Conservation (phyloP, 2,797 vertebrate species). For the Danio jaintianensis region DNA sequence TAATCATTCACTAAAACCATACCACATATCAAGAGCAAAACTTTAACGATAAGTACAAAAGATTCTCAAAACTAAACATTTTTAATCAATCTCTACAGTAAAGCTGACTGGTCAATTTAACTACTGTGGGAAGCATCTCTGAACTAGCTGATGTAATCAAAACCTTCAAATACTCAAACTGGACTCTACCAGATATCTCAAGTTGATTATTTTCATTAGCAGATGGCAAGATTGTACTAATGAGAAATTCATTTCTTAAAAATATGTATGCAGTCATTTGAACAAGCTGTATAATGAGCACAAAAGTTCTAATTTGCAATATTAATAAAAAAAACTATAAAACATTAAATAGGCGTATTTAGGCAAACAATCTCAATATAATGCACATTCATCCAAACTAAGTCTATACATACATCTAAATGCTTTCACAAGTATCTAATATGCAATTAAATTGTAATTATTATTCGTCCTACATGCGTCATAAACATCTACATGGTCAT, state of each 20-base stretch:
- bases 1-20: not conserved
- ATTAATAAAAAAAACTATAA: not conserved
- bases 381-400: not conserved
- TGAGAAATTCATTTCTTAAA: not conserved
- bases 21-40: not conserved
- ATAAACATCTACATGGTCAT: not conserved
- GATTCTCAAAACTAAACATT: not conserved
- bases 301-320: not conserved
- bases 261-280: not conserved
- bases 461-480: no score
- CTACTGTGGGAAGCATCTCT: slow-evolving; percentile 18
- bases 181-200: slow-evolving; percentile 2
- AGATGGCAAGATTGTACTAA: not conserved
- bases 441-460: not conserved
- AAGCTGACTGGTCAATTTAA: slow-evolving; percentile 19
- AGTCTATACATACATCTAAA: not conserved
- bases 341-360: not conserved
- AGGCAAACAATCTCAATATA: not conserved
- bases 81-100: not conserved
- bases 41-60: not conserved
- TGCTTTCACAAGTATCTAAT: not conserved
- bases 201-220: not conserved
- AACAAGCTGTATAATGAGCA: not conserved
- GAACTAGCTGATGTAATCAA: slow-evolving; percentile 9
- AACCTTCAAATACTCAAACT: not conserved